phyloP scores from a whole-genome alignment of 1,140 invertebrate species.

The Yoshiicerus persimilis region DNA sequence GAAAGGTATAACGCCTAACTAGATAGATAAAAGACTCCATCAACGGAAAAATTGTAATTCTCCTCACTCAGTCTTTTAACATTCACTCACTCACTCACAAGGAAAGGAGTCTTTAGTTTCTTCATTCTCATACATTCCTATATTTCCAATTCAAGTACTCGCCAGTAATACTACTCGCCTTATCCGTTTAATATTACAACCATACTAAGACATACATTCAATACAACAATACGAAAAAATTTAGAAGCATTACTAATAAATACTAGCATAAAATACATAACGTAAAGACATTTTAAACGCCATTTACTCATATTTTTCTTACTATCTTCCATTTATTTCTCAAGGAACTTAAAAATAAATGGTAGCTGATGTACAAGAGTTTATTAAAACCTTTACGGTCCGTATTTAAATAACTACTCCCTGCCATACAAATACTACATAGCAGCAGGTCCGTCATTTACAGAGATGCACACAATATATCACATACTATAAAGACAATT shows the following conservation, averaged over 20 bases:
- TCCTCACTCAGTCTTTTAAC: background rate
- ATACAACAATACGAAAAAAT: background rate
- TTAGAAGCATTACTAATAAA: background rate
- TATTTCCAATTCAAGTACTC: background rate
- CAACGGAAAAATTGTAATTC: slow-evolving; percentile 14
- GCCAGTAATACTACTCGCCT: background rate
- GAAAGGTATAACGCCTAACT: background rate
- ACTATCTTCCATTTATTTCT: background rate
- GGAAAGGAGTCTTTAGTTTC: background rate
- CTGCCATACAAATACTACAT: background rate
- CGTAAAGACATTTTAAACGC: background rate
- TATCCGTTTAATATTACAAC: background rate
- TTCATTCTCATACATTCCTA: background rate
- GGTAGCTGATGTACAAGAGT: background rate
- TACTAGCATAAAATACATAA: background rate
- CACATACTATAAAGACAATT: no score
- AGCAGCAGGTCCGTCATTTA: no score
- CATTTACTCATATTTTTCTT: background rate
- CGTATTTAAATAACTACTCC: no score
- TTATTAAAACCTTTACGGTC: background rate
- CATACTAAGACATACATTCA: background rate
- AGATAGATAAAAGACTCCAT: slow-evolving; percentile 13
- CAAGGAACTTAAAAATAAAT: background rate
- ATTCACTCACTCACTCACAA: background rate
- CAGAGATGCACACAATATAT: no score